Evolutionary conservation across 2,888 invertebrate genomes (phyloP).

Genomic region (Julus scandinavius): DNA sequence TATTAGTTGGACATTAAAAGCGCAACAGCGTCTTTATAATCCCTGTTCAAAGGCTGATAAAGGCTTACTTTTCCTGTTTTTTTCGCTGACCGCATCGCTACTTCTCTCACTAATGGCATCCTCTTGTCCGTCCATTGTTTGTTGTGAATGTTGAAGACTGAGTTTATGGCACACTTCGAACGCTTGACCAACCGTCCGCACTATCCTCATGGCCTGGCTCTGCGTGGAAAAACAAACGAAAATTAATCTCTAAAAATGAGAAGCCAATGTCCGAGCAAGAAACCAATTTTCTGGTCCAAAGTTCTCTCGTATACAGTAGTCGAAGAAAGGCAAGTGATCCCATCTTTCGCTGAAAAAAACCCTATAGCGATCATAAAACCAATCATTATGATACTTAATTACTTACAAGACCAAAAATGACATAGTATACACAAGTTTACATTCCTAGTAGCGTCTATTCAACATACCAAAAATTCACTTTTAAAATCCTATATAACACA

Average conservation of each 20-base stretch:
- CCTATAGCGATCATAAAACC: too few species aligned
- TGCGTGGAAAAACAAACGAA: slow-evolving; percentile 68
- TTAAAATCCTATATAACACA: too few species aligned
- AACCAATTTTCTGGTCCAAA: background rate
- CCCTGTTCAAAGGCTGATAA: background rate
- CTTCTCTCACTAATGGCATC: slow-evolving; percentile 67
- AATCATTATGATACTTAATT: too few species aligned
- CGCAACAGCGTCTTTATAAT: background rate
- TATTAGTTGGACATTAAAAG: background rate
- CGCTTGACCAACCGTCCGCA: slow-evolving; percentile 97
- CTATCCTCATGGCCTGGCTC: slow-evolving; percentile 99
- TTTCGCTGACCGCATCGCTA: slow-evolving; percentile 69
- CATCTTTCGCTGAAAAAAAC: too few species aligned
- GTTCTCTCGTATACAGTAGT: too few species aligned
- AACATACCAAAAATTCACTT: too few species aligned
- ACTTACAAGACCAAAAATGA: too few species aligned
- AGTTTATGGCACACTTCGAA: slow-evolving; percentile 99
- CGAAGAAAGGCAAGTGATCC: too few species aligned
- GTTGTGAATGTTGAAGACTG: slow-evolving; percentile 72
- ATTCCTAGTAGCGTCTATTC: too few species aligned
- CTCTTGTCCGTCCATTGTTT: slow-evolving; percentile 64
- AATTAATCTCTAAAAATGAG: slow-evolving; percentile 51
- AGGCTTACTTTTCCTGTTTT: slow-evolving; percentile 72
- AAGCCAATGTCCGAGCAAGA: slow-evolving; percentile 55
- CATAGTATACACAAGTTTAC: too few species aligned